These are phyloP conservation scores for Epinotia nisella DNA, from an alignment of 2,888 invertebrate genomes.

Conservation along the genomic window DNA sequence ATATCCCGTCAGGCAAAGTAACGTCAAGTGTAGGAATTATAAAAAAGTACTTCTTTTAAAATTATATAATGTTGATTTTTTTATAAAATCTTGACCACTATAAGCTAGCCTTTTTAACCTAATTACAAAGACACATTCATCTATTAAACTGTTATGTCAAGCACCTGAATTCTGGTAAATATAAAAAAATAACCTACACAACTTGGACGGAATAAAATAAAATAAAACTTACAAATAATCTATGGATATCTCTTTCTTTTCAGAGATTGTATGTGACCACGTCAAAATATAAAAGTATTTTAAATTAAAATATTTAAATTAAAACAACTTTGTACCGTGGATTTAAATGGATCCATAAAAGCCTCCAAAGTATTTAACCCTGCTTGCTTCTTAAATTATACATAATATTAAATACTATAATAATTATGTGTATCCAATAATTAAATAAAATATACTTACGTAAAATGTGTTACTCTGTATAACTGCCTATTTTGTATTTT, in stretches of 20 bases:
- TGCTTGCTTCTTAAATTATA: conserved; percentile 36
- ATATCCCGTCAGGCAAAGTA: neutral
- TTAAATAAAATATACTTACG: conserved; percentile 19
- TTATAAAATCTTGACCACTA: neutral
- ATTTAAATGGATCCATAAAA: conserved; percentile 34
- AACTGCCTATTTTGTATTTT: neutral
- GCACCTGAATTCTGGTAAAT: conserved; percentile 30
- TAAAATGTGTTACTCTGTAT: neutral
- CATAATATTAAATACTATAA: conserved; percentile 27
- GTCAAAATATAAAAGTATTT: conserved; percentile 23
- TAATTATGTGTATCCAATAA: conserved; percentile 2
- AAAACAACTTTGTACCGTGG: conserved; percentile 43
- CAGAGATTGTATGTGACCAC: conserved; percentile 1
- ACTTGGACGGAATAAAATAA: conserved; percentile 38
- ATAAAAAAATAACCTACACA: conserved; percentile 24
- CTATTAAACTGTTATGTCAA: conserved; percentile 1
- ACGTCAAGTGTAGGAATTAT: neutral
- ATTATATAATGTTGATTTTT: too few species aligned
- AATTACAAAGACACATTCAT: conserved; percentile 5
- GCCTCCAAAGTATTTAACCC: conserved; percentile 39
- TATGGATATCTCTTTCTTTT: conserved; percentile 11
- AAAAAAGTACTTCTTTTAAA: too few species aligned
- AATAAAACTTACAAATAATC: conserved; percentile 18
- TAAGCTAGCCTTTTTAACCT: neutral
- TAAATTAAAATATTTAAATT: conserved; percentile 36